Conservation (phyloP, 2,888 invertebrate species). For the Acanthosepion lycidas region DNA sequence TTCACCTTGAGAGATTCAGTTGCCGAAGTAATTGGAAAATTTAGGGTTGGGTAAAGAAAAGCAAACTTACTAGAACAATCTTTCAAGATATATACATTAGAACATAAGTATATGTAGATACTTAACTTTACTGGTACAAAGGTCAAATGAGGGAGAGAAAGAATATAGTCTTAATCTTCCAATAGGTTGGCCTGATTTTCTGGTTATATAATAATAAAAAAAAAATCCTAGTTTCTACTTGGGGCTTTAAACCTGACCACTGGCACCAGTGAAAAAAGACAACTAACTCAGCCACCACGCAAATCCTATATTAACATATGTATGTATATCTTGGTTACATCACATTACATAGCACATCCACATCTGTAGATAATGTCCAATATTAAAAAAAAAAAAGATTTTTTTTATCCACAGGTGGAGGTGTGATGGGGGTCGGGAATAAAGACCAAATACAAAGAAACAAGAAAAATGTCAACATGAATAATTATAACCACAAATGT, state of each 20-base stretch:
- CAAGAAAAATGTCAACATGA: not conserved
- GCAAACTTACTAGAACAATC: not conserved
- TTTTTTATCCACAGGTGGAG: not conserved
- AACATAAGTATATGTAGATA: not conserved
- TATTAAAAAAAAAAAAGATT: not conserved
- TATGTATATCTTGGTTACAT: not conserved
- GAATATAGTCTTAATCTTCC: not conserved
- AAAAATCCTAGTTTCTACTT: not conserved
- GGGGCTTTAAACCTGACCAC: not conserved
- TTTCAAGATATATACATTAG: not conserved
- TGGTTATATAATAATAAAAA: too few species aligned
- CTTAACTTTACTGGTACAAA: not conserved
- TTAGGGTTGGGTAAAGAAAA: not conserved
- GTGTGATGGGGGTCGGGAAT: not conserved
- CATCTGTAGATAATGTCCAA: not conserved
- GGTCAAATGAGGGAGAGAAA: not conserved
- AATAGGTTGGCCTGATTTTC: not conserved
- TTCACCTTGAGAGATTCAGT: not conserved
- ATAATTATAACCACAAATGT: not conserved
- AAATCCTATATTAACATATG: not conserved
- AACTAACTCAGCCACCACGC: not conserved
- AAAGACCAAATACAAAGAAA: not conserved
- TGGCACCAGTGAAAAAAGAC: not conserved
- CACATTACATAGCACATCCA: not conserved
- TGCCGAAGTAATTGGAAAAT: not conserved